Percentiles rank a stretch among this genome's conserved stretches.
Conservation (phyloP, 1,140 invertebrate genomes). For the Cyclina sinensis region DNA sequence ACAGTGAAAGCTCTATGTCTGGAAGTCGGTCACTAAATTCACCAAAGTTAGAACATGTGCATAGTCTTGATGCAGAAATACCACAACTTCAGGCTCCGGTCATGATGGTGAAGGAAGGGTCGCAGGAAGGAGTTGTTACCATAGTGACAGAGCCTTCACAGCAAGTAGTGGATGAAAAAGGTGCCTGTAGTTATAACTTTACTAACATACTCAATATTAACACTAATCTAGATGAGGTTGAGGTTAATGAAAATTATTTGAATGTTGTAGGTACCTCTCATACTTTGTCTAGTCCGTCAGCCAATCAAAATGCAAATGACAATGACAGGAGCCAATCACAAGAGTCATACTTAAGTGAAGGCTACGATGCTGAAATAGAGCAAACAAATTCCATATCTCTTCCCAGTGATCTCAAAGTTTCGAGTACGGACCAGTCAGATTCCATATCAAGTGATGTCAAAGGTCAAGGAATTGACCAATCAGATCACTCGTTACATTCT, state of each 20-base stretch:
- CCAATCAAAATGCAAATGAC: slow-evolving; percentile 86
- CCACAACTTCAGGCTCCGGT: neutral
- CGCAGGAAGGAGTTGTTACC: slow-evolving; percentile 59
- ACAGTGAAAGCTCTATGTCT: slow-evolving; percentile 84
- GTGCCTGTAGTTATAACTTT: slow-evolving; percentile 64
- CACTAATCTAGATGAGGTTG: slow-evolving; percentile 70
- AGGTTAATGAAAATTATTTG: slow-evolving; percentile 69
- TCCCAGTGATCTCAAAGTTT: slow-evolving; percentile 65
- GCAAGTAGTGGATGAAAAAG: slow-evolving; percentile 55
- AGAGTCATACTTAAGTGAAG: slow-evolving; percentile 55
- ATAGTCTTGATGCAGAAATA: slow-evolving; percentile 52
- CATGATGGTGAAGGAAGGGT: slow-evolving; percentile 37
- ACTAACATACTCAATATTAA: slow-evolving; percentile 69
- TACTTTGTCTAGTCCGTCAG: slow-evolving; percentile 78
- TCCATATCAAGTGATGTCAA: slow-evolving; percentile 55
- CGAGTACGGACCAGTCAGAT: slow-evolving; percentile 57
- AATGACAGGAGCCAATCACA: slow-evolving; percentile 78
- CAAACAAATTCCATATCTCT: slow-evolving; percentile 61
- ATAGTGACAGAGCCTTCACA: slow-evolving; percentile 65
- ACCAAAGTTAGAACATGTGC: slow-evolving; percentile 75
- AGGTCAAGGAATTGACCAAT: slow-evolving; percentile 52
- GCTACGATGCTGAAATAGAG: slow-evolving; percentile 66
- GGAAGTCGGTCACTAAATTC: slow-evolving; percentile 82
- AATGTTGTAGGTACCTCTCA: slow-evolving; percentile 68
- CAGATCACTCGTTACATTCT: slow-evolving; percentile 63